Evolutionary conservation across 2,888 invertebrate species (phyloP).

Genomic region (Chesias legatella): DNA sequence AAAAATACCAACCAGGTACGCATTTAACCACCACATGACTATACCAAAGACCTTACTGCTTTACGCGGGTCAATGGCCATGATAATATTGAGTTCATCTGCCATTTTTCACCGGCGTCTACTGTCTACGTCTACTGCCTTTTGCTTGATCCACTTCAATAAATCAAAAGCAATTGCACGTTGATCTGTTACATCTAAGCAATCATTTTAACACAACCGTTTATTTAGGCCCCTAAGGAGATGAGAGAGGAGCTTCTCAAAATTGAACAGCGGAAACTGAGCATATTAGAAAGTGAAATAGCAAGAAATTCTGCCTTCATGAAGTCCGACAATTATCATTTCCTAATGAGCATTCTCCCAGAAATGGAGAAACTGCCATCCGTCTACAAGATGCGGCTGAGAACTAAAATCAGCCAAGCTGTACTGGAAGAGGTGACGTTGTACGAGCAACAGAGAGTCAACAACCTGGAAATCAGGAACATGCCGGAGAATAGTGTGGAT

Average conservation of each 20-base stretch:
- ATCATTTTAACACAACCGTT: too few relatives aligned
- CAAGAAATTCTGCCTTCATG: slow-evolving; percentile 12
- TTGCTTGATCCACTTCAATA: too few relatives aligned
- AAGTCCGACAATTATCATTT: slow-evolving; percentile 29
- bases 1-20: neutral
- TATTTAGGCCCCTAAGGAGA: slow-evolving; percentile 9
- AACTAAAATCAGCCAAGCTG: slow-evolving; percentile 25
- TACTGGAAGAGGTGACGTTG: slow-evolving; percentile 20
- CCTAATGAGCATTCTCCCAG: slow-evolving; percentile 28
- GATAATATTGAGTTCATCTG: too few relatives aligned
- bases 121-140: too few relatives aligned
- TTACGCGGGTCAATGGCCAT: too few relatives aligned
- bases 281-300: slow-evolving; percentile 26
- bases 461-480: slow-evolving; percentile 7
- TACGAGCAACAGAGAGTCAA: slow-evolving; percentile 12
- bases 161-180: too few relatives aligned
- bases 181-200: too few relatives aligned
- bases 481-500: slow-evolving; percentile 1
- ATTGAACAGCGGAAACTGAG: slow-evolving; percentile 28
- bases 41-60: too few relatives aligned
- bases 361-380: slow-evolving; percentile 26
- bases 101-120: too few relatives aligned
- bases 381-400: slow-evolving; percentile 26
- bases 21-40: too few relatives aligned
- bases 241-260: slow-evolving; percentile 24